These are phyloP conservation scores for Megathymus violae DNA, from an alignment of 1,140 invertebrate genomes.

Conservation along the genomic window DNA sequence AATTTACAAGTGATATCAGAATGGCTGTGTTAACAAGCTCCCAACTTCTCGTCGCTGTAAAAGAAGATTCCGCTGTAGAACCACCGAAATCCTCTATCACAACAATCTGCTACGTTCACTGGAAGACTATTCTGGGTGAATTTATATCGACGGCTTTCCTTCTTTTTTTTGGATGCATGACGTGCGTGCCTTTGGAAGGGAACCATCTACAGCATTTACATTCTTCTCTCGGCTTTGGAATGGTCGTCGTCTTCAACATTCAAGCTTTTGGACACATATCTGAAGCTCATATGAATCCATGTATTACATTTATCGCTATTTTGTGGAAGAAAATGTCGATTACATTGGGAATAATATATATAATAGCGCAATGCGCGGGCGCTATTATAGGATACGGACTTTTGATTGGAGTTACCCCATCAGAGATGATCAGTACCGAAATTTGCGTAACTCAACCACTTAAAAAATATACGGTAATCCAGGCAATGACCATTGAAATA, in stretches of 20 bases:
- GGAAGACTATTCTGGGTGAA: constrained; percentile 60
- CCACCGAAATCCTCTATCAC: constrained; percentile 18
- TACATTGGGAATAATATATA: constrained; percentile 87
- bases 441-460: constrained; percentile 86
- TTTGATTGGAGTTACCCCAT: constrained; percentile 85
- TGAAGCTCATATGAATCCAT: constrained; percentile 90
- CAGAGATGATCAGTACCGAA: constrained; percentile 47
- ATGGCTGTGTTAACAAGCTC: constrained; percentile 24
- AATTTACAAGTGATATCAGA: background rate
- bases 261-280: constrained; percentile 89
- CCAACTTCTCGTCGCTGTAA: constrained; percentile 12
- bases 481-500: constrained; percentile 69
- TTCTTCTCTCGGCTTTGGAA: constrained; percentile 61
- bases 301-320: constrained; percentile 88
- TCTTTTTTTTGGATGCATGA: constrained; percentile 66
- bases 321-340: constrained; percentile 82
- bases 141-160: constrained; percentile 58
- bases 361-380: constrained; percentile 89
- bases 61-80: constrained; percentile 18
- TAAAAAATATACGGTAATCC: constrained; percentile 62
- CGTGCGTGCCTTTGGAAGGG: constrained; percentile 59
- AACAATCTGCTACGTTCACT: constrained; percentile 22
- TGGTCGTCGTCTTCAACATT: constrained; percentile 74
- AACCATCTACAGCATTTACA: constrained; percentile 47
- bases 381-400: constrained; percentile 87